Base-by-base conservation (phyloP, 2,888 invertebrate species). In the Drosophila trichaetosa region DNA sequence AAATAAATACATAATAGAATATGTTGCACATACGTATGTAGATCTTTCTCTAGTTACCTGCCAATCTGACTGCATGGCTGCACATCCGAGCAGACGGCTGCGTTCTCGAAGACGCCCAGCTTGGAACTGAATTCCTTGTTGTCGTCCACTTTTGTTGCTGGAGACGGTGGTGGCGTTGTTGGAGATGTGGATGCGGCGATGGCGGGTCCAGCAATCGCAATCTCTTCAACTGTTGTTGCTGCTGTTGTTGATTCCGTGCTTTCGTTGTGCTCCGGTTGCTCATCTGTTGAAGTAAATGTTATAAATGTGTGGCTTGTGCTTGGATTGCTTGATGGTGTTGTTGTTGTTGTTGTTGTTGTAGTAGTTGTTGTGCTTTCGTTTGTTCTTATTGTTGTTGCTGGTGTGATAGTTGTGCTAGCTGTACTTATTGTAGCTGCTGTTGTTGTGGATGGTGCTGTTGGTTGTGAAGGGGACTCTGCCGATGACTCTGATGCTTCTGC, bases 21-120 rank as follows among this genome's bases (percentile, higher is more conserved):
- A 7, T 8, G 8, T 46, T 21, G 21, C 2, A 46, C 16, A 46
- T 46, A 11, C 4, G 0, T 27, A 29, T 46, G 21, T 1, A 7
- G 3, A 18, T 10, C 18, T 7, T 13, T 36, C 4, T 27, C 24
- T 16, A 33, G 8, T 40, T 94, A 97, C 97, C 95, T 96, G 93
- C 97, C 97, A 85, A 97, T 95, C 89, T 94, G 93, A 8, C 97
- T 97, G 93, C 98, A 98, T 21, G 95, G 94, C 7, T 94, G 94
- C 0, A 95, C 95, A 91, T 98, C 98, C 0, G 97, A 95, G 90
- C 97, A 97, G 10, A 98, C 96, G 0, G 97, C 97, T 1, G 95
- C 96, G 64, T 94, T 94, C 54, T 91, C 69, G 49, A 79, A 92
- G 21, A 91, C 68, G 8, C 91, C 92, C 78, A 92, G 65, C 51